Evolutionary conservation across 2,797 vertebrate species (phyloP).

Genomic region (Sus cebifrons): DNA sequence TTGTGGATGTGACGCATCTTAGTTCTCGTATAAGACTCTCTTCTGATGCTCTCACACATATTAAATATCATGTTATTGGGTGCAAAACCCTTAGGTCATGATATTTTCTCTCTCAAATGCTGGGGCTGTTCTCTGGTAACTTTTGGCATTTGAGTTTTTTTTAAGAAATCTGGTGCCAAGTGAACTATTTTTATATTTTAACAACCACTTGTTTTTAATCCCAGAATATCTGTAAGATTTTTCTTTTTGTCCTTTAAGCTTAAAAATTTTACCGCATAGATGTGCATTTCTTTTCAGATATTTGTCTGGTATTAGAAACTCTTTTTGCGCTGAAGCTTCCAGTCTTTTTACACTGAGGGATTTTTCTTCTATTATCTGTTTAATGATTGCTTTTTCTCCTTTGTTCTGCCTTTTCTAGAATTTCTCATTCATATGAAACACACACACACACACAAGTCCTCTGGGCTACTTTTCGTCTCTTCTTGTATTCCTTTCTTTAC

Average conservation of each 20-base stretch:
- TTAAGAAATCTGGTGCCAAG: not conserved
- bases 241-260: constrained; percentile 34
- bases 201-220: constrained; percentile 30
- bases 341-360: not conserved
- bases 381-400: not conserved
- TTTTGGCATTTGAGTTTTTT: constrained; percentile 19
- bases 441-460: not conserved
- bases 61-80: not conserved
- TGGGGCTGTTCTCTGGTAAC: not conserved
- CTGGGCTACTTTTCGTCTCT: not conserved
- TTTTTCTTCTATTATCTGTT: not conserved
- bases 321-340: not conserved
- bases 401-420: not conserved
- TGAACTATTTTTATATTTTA: constrained; percentile 21
- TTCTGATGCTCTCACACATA: not conserved
- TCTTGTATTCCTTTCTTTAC: not conserved
- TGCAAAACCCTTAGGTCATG: not conserved
- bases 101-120: not conserved
- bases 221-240: not conserved
- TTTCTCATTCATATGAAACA: not conserved
- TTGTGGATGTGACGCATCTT: not conserved
- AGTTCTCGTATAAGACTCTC: not conserved
- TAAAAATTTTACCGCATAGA: not conserved
- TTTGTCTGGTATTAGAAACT: not conserved
- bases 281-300: not conserved